These are phyloP conservation scores for Spilogale gracilis DNA, from an alignment of 2,113 vertebrate genomes.

Conservation along the genomic window DNA sequence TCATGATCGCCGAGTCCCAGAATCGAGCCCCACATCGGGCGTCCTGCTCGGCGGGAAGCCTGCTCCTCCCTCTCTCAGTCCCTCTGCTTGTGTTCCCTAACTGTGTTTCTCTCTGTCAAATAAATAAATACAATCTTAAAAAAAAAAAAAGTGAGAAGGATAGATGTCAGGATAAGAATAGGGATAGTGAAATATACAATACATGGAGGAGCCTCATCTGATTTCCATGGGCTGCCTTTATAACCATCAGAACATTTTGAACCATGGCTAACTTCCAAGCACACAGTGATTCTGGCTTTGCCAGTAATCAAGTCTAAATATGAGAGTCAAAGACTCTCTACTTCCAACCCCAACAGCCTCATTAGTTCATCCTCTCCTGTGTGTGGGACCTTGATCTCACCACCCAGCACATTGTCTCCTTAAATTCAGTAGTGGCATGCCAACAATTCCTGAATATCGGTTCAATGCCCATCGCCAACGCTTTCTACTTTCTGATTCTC, in stretches of 20 bases:
- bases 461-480: not conserved
- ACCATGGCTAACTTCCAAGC: not conserved
- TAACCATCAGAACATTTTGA: not conserved
- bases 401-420: not conserved
- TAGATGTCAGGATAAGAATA: conserved; percentile 8
- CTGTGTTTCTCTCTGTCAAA: too few species aligned
- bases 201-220: not conserved
- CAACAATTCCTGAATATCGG: not conserved
- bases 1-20: too few species aligned
- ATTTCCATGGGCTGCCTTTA: not conserved
- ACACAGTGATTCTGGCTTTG: not conserved
- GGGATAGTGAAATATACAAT: not conserved
- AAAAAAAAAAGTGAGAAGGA: not conserved
- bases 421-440: not conserved
- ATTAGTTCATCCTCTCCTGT: not conserved
- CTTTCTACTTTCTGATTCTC: not conserved
- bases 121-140: too few species aligned
- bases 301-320: not conserved
- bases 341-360: not conserved
- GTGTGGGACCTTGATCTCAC: not conserved
- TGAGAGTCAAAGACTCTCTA: not conserved
- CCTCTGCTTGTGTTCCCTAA: too few species aligned
- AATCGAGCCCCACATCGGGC: too few species aligned
- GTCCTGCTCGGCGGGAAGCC: too few species aligned
- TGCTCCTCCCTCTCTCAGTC: too few species aligned